Percentiles rank a stretch among this genome's conserved stretches.
phyloP scores from a whole-genome alignment of 1,140 invertebrate genomes.

The Megalonaias nervosa region DNA sequence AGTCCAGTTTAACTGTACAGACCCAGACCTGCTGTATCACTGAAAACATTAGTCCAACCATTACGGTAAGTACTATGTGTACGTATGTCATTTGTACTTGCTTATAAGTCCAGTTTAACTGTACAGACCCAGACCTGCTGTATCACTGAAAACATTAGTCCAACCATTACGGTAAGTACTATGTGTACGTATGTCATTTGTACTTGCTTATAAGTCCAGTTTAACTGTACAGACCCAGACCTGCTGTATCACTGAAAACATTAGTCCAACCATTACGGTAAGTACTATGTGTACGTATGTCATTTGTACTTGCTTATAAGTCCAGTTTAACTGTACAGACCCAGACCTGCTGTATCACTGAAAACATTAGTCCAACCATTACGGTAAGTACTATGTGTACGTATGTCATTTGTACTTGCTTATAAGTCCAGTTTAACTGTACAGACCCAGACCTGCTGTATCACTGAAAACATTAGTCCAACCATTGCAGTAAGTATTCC shows the following conservation, averaged over 20 bases:
- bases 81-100: no score
- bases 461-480: conserved; percentile 85
- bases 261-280: conserved; percentile 84
- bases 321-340: no score
- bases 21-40: conserved; percentile 71
- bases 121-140: conserved; percentile 36
- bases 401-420: no score
- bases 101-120: no score
- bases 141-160: conserved; percentile 85
- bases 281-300: no score
- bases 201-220: no score
- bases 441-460: conserved; percentile 65
- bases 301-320: no score
- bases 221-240: no score
- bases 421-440: no score
- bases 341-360: conserved; percentile 74
- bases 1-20: no score
- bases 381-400: conserved; percentile 71
- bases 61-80: conserved; percentile 74
- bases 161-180: conserved; percentile 80
- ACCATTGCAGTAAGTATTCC: conserved; percentile 82
- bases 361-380: conserved; percentile 86
- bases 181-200: no score
- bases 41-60: conserved; percentile 86
- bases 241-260: conserved; percentile 81